Base-by-base conservation (phyloP, 2,888 invertebrate species). In the Atethmia centrago region DNA sequence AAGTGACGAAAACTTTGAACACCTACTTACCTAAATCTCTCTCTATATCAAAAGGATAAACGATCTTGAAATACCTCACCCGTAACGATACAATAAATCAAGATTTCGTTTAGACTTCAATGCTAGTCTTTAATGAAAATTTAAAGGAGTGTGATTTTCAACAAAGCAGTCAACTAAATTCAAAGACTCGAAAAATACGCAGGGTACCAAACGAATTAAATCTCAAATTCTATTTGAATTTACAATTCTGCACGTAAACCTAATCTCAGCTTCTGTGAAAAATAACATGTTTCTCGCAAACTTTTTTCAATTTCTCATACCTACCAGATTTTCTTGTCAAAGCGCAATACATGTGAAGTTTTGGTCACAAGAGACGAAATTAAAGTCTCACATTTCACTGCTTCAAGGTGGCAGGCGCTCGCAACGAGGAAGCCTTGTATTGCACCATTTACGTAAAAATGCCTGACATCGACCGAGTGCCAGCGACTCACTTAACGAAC, bases 301-400 rank as follows among this genome's bases (percentile, higher is more conserved):
- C 74, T 81, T 86, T 88, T 84, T 86, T 79, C 83, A 85, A 89
- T 88, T 88, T 89, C 80, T 85, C 85, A 87, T 86, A 64, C n/a
- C 51, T 64, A 87, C 83, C 85, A 85, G 84, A 88, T 88, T 88
- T 88, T 79, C 84, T 80, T 85, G 83, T 86, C 86, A 83, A 73
- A 71, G 68, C 78, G 82, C 79, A 84, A 84, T 84, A 83, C 82
- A 85, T 78, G 82, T 83, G 77, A 82, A 88, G 84, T 88, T 88
- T 85, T 77, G 84, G 84, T 85, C 88, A 86, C 89, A 81, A 84
- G 90, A 88, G 90, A 88, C 88, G 78, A 88, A 89, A 91, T 90
- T 88, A 90, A 89, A 89, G 80, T 89, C n/a, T n/a, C 87, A 88
- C 89, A 90, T 90, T 90, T 90, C 85, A 88, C 72, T 75, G 71